Evolutionary conservation across 2,888 invertebrate genomes (phyloP), one percentile per base, ranked within the genome.

Genomic region (Thumatha senex): DNA sequence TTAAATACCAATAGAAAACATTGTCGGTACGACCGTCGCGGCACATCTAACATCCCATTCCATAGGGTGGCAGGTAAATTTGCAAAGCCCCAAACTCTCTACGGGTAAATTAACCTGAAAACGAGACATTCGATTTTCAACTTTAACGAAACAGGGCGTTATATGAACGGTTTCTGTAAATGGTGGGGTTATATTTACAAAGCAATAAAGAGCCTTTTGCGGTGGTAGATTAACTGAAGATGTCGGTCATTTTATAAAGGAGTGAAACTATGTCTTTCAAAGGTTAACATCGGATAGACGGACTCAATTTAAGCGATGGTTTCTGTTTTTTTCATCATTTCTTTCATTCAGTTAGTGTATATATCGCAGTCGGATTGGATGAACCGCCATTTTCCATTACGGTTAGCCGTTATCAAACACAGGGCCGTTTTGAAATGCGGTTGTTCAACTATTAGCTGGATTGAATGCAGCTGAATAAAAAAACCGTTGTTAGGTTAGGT

Each of bases 51-150:
- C 71, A 74, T 74, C 73, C 72, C 69, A 74, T 75, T 70, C 67
- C 66, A 59, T 58, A 54, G 63, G 72, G 18, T 5, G n/a, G 78
- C 86, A 85, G 86, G 86, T 86, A 86, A 82, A 80, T 81, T 83
- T 76, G 81, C 82, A 77, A 80, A 76, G 74, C 76, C 69, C 78
- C 69, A 59, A 39, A 74, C 72, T 72, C 67, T 72, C 70, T 70
- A 68, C 63, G 65, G 61, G 63, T 62, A 70, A 72, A 62, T 68
- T 66, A 67, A 67, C 61, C 58, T 24, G 45, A 66, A 74, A 74
- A 72, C 67, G 58, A 46, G 69, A 67, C 70, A 72, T 69, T 58
- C 70, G 56, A 78, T 70, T 72, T 68, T 74, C 63, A 68, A 70
- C 70, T 73, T 68, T 72, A 72, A 61, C 56, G 59, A n/a, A n/a